A percentile compares a stretch with the other conserved stretches of the same genome.
These are phyloP conservation scores for Drosophila subpulchrella DNA, from an alignment of 1,140 invertebrate genomes.

Conservation along the genomic window DNA sequence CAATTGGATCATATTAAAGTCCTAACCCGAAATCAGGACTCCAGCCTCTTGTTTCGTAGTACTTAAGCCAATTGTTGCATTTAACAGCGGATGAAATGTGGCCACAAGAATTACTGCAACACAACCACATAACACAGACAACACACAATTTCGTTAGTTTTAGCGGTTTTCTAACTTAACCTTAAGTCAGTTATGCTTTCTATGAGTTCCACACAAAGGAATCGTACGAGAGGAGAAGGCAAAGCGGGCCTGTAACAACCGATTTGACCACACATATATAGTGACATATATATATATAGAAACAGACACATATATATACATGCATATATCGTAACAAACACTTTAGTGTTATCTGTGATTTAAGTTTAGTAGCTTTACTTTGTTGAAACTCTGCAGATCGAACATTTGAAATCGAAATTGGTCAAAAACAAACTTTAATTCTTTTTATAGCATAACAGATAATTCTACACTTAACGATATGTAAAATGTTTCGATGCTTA, in stretches of 20 bases:
- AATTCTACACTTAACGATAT: slow-evolving; percentile 42
- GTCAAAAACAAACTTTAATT: slow-evolving; percentile 39
- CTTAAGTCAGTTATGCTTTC: slow-evolving; percentile 70
- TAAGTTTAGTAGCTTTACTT: slow-evolving; percentile 84
- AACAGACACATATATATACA: slow-evolving; percentile 46
- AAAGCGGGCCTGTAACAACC: slow-evolving; percentile 36
- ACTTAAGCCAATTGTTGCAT: slow-evolving; percentile 78
- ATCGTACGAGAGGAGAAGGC: slow-evolving; percentile 12
- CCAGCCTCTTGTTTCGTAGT: slow-evolving; percentile 68
- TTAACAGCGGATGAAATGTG: slow-evolving; percentile 54
- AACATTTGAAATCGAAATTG: slow-evolving; percentile 51
- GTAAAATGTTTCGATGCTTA: slow-evolving; percentile 55
- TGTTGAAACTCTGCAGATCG: slow-evolving; percentile 68
- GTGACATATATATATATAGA: slow-evolving; percentile 39
- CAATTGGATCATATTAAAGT: slow-evolving; percentile 20
- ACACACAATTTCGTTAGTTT: slow-evolving; percentile 62
- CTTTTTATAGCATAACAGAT: slow-evolving; percentile 61
- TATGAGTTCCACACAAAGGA: slow-evolving; percentile 47
- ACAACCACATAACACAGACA: slow-evolving; percentile 23
- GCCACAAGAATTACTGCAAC: slow-evolving; percentile 39
- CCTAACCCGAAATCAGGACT: slow-evolving; percentile 20
- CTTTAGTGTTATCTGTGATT: slow-evolving; percentile 84
- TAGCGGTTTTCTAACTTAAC: slow-evolving; percentile 69
- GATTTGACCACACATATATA: slow-evolving; percentile 54
- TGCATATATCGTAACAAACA: slow-evolving; percentile 77